phyloP scores from a whole-genome alignment of 1,140 invertebrate species.

The Papilio glaucus region DNA sequence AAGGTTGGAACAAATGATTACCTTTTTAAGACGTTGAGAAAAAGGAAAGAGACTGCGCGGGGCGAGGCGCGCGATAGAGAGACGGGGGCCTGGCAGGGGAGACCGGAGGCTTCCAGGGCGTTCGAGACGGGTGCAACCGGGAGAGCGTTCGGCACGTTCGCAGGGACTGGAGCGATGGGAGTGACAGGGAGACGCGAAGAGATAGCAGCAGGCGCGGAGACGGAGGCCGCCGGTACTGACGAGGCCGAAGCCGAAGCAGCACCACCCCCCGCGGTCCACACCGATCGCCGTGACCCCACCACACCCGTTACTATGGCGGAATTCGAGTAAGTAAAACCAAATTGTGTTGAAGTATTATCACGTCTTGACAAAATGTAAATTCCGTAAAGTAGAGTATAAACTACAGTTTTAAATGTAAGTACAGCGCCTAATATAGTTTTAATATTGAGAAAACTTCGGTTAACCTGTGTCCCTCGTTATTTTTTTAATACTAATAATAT shows the following conservation, averaged over 20 bases:
- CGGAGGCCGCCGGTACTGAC: not conserved
- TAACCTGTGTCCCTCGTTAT: no score
- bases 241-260: not conserved
- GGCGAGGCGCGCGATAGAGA: no score
- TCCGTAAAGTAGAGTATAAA: no score
- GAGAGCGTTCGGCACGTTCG: not conserved
- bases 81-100: not conserved
- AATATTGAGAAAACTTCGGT: no score
- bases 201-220: not conserved
- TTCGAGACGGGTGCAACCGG: not conserved
- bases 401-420: no score
- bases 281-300: not conserved
- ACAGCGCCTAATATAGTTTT: no score
- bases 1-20: not conserved
- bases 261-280: not conserved
- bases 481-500: no score
- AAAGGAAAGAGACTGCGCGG: not conserved
- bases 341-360: no score
- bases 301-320: not conserved
- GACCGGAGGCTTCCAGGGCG: not conserved
- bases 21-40: constrained; percentile 2
- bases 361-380: no score
- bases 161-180: no score
- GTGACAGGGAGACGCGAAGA: no score
- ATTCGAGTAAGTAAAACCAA: constrained; percentile 7